Evolutionary conservation across 2,797 vertebrate species (phyloP).

Genomic region (Periparus ater): DNA sequence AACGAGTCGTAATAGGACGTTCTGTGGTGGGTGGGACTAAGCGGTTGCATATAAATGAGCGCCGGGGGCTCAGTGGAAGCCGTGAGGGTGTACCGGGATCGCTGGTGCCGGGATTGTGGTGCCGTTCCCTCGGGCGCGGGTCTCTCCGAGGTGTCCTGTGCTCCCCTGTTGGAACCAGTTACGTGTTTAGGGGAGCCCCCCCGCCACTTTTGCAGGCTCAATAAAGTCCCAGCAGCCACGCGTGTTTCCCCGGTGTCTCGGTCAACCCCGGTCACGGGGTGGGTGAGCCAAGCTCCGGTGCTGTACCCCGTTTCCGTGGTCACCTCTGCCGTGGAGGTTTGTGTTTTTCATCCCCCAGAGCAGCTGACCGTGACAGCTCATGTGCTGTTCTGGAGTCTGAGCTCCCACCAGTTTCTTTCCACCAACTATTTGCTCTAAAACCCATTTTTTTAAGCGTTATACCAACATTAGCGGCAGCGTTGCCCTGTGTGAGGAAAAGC

Average conservation of each 20-base stretch:
- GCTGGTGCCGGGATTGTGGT: accelerated
- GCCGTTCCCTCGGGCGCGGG: accelerated
- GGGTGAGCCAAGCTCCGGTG: accelerated
- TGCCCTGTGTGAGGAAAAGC: no score
- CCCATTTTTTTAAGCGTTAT: accelerated
- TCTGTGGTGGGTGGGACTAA: accelerated
- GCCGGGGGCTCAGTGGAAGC: accelerated
- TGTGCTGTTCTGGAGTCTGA: accelerated
- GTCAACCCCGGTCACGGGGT: accelerated
- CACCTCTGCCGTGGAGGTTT: accelerated
- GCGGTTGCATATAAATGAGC: accelerated
- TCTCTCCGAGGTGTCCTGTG: accelerated
- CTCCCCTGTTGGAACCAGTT: accelerated
- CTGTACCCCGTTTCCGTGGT: accelerated
- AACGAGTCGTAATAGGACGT: accelerated
- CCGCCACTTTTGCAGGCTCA: accelerated
- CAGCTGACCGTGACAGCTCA: accelerated
- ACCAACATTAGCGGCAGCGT: not conserved
- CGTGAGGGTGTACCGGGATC: accelerated
- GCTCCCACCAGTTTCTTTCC: not conserved
- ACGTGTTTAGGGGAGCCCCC: accelerated
- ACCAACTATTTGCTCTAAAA: not conserved
- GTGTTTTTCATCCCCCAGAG: not conserved
- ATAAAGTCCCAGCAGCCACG: accelerated
- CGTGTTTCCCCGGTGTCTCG: accelerated